Evolutionary conservation across 37 sponge, comb jelly and placozoan genomes (phyloP).

Genomic region (Halisarca cf. caerulea): DNA sequence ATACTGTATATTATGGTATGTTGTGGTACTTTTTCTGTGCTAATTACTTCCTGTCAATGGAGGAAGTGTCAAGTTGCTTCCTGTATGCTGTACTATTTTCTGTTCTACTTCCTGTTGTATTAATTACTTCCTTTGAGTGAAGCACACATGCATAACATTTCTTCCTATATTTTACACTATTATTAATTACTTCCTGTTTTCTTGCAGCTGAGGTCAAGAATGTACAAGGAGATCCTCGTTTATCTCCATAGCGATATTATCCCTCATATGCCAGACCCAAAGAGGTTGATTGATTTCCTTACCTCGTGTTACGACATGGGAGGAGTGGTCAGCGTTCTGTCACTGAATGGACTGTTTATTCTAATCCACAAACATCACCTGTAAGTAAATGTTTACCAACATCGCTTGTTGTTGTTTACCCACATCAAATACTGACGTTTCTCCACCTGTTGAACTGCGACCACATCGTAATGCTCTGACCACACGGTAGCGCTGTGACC

Average conservation of each 20-base stretch:
- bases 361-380: slow-evolving; percentile 91
- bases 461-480: background rate
- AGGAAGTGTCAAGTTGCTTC: too few relatives aligned
- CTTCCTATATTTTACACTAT: background rate
- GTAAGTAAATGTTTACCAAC: too few relatives aligned
- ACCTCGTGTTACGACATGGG: slow-evolving; percentile 78
- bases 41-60: too few relatives aligned
- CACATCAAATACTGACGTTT: too few relatives aligned
- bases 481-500: too few relatives aligned
- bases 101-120: too few relatives aligned
- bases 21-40: too few relatives aligned
- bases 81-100: too few relatives aligned
- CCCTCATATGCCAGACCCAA: slow-evolving; percentile 91
- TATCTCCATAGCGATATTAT: slow-evolving; percentile 83
- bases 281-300: slow-evolving; percentile 92
- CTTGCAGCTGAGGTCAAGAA: slow-evolving; percentile 34
- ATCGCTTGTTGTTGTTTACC: too few relatives aligned
- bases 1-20: too few relatives aligned
- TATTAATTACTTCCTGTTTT: background rate
- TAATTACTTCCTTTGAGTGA: too few relatives aligned
- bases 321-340: slow-evolving; percentile 88
- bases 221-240: slow-evolving; percentile 56
- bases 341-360: slow-evolving; percentile 95
- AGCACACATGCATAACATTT: background rate
- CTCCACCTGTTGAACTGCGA: background rate